Percentiles rank a stretch among this genome's conserved stretches.
Conservation (phyloP, 1,140 invertebrate genomes). For the Drosophila varians region DNA sequence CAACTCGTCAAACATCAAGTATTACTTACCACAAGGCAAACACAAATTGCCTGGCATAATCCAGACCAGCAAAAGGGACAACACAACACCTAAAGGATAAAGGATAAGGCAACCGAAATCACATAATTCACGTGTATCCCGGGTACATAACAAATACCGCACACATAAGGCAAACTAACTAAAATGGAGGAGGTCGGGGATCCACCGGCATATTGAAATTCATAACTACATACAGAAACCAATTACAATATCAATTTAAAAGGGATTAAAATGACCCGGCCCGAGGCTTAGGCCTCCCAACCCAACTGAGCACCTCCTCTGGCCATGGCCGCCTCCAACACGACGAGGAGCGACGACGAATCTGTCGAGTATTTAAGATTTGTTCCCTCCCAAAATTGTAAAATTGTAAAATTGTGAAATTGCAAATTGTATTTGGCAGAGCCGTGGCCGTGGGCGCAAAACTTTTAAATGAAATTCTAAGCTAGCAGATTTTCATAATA, state of each 20-base stretch:
- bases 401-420: conserved; percentile 52
- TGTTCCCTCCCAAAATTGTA: conserved; percentile 20
- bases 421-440: conserved; percentile 53
- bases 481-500: conserved; percentile 78
- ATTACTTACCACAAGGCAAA: conserved; percentile 34
- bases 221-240: conserved; percentile 77
- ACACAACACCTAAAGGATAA: neutral
- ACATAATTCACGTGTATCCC: conserved; percentile 28
- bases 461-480: conserved; percentile 77
- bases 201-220: conserved; percentile 74
- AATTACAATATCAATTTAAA: conserved; percentile 82
- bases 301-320: neutral
- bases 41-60: conserved; percentile 33
- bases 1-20: conserved; percentile 25
- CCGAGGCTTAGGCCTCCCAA: conserved; percentile 7
- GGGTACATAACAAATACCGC: neutral
- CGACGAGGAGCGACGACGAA: neutral
- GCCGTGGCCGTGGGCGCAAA: conserved; percentile 16
- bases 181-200: conserved; percentile 14
- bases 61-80: conserved; percentile 5
- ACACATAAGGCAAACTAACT: conserved; percentile 39
- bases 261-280: conserved; percentile 70
- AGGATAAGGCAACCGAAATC: conserved; percentile 19
- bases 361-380: conserved; percentile 54
- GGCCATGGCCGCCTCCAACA: conserved; percentile 23